phyloP scores from a whole-genome alignment of 2,797 vertebrate species.

The Lepilemur ruficaudatus region DNA sequence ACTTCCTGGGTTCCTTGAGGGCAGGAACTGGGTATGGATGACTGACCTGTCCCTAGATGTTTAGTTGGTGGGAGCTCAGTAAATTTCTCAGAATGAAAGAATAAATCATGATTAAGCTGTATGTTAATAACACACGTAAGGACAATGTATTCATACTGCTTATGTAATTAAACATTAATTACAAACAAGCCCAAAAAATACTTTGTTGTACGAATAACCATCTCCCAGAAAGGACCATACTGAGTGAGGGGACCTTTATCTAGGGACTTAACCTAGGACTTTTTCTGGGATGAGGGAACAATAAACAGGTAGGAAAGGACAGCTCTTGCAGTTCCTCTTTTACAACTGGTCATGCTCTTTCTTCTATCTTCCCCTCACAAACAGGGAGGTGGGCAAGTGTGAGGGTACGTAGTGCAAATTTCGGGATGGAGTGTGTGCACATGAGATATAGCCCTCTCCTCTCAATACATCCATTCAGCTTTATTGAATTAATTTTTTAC shows the following conservation, averaged over 20 bases:
- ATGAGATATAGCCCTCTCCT: background rate
- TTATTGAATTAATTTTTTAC: background rate
- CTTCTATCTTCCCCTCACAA: background rate
- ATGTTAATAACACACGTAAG: background rate
- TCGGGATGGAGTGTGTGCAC: background rate
- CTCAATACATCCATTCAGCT: background rate
- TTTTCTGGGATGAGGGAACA: background rate
- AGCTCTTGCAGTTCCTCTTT: background rate
- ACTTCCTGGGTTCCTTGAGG: background rate
- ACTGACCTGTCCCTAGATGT: background rate
- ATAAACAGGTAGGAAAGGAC: background rate
- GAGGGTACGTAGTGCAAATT: background rate
- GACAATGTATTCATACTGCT: background rate
- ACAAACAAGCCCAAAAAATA: slow-evolving; percentile 42
- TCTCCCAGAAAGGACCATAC: background rate
- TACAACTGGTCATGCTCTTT: background rate
- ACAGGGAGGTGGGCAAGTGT: background rate
- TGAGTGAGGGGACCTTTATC: background rate
- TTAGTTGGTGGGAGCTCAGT: background rate
- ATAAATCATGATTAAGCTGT: background rate
- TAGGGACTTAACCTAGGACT: background rate
- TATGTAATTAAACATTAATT: background rate
- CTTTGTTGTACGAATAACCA: background rate
- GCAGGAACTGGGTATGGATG: background rate
- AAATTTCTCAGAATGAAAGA: slow-evolving; percentile 25